Evolutionary conservation across 1,140 invertebrate species (phyloP).

Genomic region (Microplitis demolitor): DNA sequence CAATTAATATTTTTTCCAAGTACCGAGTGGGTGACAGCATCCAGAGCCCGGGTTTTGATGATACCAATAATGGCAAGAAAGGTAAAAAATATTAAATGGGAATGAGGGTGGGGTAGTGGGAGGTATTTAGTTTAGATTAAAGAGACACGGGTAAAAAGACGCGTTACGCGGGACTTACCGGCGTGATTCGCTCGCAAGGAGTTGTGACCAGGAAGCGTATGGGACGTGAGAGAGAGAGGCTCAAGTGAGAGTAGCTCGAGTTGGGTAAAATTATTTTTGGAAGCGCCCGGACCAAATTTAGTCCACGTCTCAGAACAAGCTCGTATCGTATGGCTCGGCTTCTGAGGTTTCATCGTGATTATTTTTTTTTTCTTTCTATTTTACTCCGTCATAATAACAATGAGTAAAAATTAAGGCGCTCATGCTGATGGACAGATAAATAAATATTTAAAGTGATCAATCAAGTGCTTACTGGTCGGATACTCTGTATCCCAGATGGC

Average conservation of each 20-base stretch:
- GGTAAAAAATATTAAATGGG: conserved; percentile 27
- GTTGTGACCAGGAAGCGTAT: conserved; percentile 34
- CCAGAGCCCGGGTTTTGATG: too few relatives aligned
- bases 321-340: conserved; percentile 52
- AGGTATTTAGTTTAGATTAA: conserved; percentile 19
- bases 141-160: conserved; percentile 18
- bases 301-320: conserved; percentile 37
- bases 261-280: conserved; percentile 50
- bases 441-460: conserved; percentile 7
- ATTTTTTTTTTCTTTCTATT: neutral
- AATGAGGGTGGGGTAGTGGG: conserved; percentile 32
- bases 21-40: too few relatives aligned
- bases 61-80: neutral
- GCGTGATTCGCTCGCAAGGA: conserved; percentile 37
- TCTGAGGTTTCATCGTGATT: conserved; percentile 20
- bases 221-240: conserved; percentile 19
- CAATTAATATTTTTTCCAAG: too few relatives aligned
- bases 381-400: neutral
- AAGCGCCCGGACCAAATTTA: conserved; percentile 57
- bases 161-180: conserved; percentile 37
- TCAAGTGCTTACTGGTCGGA: conserved; percentile 73
- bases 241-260: conserved; percentile 28
- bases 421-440: neutral
- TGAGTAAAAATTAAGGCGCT: neutral
- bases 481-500: conserved; percentile 75